These are phyloP conservation scores for Sebastes steindachneri DNA, from an alignment of 2,797 vertebrate genomes.

Conservation along the genomic window DNA sequence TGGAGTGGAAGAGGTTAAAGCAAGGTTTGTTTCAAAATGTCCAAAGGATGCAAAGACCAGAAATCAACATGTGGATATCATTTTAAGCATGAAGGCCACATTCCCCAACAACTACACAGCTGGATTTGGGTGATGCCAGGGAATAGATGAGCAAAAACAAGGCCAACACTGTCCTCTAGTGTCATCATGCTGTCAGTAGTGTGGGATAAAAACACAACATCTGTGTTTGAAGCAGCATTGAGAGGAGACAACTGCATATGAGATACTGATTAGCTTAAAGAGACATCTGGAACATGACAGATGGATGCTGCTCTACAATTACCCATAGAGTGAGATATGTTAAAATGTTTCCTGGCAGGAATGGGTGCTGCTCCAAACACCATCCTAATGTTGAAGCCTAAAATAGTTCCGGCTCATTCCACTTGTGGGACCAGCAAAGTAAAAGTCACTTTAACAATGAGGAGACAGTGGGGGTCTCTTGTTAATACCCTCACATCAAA, in stretches of 20 bases:
- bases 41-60: not conserved
- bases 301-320: not conserved
- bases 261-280: not conserved
- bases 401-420: not conserved
- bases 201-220: not conserved
- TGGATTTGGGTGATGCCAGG: not conserved
- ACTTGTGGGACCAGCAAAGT: not conserved
- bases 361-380: not conserved
- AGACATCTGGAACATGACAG: not conserved
- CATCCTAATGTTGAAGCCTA: not conserved
- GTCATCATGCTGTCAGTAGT: slow-evolving; percentile 23
- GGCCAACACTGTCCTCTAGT: slow-evolving; percentile 70
- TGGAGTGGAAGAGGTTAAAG: not conserved
- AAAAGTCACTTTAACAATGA: slow-evolving; percentile 16
- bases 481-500: slow-evolving; percentile 64
- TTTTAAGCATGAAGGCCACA: not conserved
- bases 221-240: not conserved
- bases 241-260: not conserved
- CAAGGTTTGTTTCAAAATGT: not conserved
- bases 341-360: not conserved
- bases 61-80: not conserved
- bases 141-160: not conserved
- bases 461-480: slow-evolving; percentile 34
- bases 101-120: not conserved
- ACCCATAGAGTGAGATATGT: not conserved